Evolutionary conservation across 1,140 invertebrate species (phyloP).

Genomic region (Acromyrmex echinatior): DNA sequence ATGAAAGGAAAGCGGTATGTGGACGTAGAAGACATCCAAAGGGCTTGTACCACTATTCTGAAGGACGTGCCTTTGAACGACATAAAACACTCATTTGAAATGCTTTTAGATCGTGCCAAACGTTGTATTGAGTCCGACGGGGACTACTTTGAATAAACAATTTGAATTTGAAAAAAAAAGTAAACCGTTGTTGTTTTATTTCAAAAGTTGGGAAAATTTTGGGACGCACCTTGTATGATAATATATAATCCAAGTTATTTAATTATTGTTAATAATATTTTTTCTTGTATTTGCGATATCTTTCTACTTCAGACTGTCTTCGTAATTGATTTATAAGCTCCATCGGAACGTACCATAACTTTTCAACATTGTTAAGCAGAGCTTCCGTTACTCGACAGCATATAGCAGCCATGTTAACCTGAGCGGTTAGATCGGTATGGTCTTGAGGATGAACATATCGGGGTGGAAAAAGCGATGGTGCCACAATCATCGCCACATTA

Average conservation of each 20-base stretch:
- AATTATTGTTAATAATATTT: slow-evolving; percentile 78
- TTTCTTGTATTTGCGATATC: slow-evolving; percentile 85
- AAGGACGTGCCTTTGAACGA: no score
- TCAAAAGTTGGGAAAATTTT: no score
- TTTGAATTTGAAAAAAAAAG: no score
- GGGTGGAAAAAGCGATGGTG: slow-evolving; percentile 95
- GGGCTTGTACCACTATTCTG: no score
- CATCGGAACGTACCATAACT: slow-evolving; percentile 93
- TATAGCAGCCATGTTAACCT: slow-evolving; percentile 93
- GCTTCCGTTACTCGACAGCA: slow-evolving; percentile 94
- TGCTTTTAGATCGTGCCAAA: no score
- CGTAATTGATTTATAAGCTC: slow-evolving; percentile 90
- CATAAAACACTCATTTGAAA: no score
- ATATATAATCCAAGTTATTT: background rate
- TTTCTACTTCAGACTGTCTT: slow-evolving; percentile 87
- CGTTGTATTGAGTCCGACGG: no score
- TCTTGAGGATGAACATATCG: slow-evolving; percentile 88
- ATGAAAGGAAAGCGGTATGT: no score
- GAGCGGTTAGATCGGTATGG: slow-evolving; percentile 88
- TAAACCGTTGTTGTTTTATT: no score
- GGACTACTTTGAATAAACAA: no score
- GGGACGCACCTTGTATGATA: no score
- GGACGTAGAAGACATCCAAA: no score
- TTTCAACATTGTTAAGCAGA: slow-evolving; percentile 91
- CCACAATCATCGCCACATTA: slow-evolving; percentile 97